Conservation (phyloP, 2,888 invertebrate species). For the Maniola hyperantus region DNA sequence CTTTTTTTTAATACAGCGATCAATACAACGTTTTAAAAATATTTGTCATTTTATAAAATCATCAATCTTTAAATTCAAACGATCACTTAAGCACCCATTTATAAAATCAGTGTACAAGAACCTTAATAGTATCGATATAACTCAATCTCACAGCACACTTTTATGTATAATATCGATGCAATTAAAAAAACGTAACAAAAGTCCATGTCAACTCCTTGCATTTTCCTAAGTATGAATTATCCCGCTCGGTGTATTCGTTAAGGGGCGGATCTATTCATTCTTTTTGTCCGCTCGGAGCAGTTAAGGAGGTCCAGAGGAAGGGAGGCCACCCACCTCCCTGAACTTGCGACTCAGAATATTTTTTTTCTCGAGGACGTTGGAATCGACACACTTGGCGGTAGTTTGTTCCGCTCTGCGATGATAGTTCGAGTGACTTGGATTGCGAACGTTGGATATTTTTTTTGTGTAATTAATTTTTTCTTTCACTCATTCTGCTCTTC, state of each 20-base stretch:
- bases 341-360: conserved; percentile 80
- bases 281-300: conserved; percentile 80
- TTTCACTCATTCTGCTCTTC: conserved; percentile 44
- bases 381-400: conserved; percentile 81
- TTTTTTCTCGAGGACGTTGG: conserved; percentile 77
- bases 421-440: conserved; percentile 77
- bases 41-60: too few relatives aligned
- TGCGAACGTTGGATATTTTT: conserved; percentile 53
- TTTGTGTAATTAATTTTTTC: conserved; percentile 56
- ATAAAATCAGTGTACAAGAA: background rate
- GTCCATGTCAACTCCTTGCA: conserved; percentile 72
- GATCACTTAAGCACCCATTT: too few relatives aligned
- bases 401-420: conserved; percentile 75
- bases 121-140: background rate
- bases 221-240: conserved; percentile 82
- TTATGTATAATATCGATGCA: conserved; percentile 26
- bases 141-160: background rate
- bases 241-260: conserved; percentile 82
- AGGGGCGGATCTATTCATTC: conserved; percentile 83
- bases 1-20: too few relatives aligned
- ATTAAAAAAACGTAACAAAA: conserved; percentile 36
- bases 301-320: conserved; percentile 77
- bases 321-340: conserved; percentile 58
- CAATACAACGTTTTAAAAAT: too few relatives aligned
- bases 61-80: too few relatives aligned